Conservation (phyloP, 2,888 invertebrate species). For the Neocrepidodera transversa region DNA sequence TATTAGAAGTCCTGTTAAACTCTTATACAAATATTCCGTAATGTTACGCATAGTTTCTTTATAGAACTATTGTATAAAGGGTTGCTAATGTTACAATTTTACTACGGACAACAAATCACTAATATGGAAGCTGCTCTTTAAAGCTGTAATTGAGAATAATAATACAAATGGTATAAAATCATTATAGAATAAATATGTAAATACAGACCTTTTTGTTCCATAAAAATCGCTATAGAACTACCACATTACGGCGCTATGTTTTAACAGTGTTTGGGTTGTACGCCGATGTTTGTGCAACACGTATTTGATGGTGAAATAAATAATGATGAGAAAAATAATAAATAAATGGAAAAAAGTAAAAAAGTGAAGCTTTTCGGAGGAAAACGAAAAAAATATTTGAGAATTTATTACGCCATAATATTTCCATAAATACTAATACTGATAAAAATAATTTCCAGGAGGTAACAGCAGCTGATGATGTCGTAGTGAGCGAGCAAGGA, state of each 20-base stretch:
- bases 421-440: neutral
- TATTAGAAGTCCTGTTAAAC: neutral
- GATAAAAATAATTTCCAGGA: neutral
- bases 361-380: neutral
- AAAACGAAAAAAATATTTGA: neutral
- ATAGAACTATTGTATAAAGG: neutral
- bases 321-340: neutral
- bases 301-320: too few relatives aligned
- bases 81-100: neutral
- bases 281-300: too few relatives aligned
- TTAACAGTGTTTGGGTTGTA: too few relatives aligned
- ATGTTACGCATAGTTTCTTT: neutral
- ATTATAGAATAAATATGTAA: conserved; percentile 12
- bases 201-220: conserved; percentile 7
- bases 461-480: neutral
- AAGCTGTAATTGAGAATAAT: conserved; percentile 15
- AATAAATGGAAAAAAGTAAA: too few relatives aligned
- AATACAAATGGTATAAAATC: conserved; percentile 8
- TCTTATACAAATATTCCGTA: neutral
- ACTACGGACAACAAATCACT: neutral
- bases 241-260: too few relatives aligned
- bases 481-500: neutral
- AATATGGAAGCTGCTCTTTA: neutral
- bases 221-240: conserved; percentile 1
- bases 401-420: neutral